Conservation (phyloP, 2,888 invertebrate genomes). For the Parasteatoda lunata region DNA sequence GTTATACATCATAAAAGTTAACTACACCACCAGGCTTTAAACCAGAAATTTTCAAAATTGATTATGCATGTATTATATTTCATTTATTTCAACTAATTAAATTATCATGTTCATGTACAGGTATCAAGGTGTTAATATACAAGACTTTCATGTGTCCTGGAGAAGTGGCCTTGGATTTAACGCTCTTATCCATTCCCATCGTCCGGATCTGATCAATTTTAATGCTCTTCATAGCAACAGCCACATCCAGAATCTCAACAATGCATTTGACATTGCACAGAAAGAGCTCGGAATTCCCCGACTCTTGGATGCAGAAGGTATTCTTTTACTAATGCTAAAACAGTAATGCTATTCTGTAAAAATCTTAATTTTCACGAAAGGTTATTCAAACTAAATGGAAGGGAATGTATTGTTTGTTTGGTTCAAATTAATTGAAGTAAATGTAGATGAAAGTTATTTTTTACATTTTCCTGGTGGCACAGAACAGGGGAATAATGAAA, state of each 20-base stretch:
- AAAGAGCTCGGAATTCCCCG: constrained; percentile 93
- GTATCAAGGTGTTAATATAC: constrained; percentile 76
- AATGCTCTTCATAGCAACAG: constrained; percentile 84
- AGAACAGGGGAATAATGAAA: too few species aligned
- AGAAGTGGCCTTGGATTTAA: constrained; percentile 97
- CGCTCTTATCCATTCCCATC: constrained; percentile 97
- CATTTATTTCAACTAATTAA: neutral
- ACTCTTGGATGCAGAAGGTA: constrained; percentile 93
- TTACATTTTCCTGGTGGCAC: too few species aligned
- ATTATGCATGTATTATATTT: too few species aligned
- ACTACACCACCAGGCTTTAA: too few species aligned
- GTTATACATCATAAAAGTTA: too few species aligned
- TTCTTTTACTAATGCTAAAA: neutral
- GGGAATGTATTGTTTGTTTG: too few species aligned
- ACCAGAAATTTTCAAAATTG: too few species aligned
- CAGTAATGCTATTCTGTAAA: too few species aligned
- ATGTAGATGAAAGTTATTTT: too few species aligned
- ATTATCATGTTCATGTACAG: constrained; percentile 67
- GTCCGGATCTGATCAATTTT: constrained; percentile 96
- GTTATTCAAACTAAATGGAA: too few species aligned
- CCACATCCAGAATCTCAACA: constrained; percentile 96
- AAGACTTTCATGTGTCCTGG: constrained; percentile 86
- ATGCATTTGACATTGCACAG: constrained; percentile 97
- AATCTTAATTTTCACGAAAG: too few species aligned
- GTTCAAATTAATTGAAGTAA: too few species aligned